Evolutionary conservation across 2,888 invertebrate genomes (phyloP).

Genomic region (Monopis laevigella): DNA sequence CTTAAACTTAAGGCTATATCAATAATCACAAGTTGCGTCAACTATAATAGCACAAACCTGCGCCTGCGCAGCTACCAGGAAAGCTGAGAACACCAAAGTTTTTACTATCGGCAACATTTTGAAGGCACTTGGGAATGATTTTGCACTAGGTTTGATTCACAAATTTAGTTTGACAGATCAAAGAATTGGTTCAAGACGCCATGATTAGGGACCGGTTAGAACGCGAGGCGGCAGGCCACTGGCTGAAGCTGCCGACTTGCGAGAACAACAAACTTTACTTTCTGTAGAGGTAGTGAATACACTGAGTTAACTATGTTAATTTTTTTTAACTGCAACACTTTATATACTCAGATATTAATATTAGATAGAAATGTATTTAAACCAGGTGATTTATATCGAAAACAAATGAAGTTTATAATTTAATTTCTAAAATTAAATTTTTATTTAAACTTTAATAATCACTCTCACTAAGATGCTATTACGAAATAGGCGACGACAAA

Average conservation of each 20-base stretch:
- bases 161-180: background rate
- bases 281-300: constrained; percentile 48
- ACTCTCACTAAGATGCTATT: no score
- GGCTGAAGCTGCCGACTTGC: constrained; percentile 25
- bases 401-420: no score
- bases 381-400: no score
- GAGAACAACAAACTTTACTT: constrained; percentile 54
- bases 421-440: no score
- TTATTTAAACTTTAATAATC: no score
- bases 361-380: no score
- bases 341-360: no score
- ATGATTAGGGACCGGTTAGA: constrained; percentile 31
- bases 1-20: constrained; percentile 11
- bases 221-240: constrained; percentile 52
- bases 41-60: constrained; percentile 33
- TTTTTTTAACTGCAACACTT: no score
- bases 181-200: background rate
- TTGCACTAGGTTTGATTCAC: constrained; percentile 1
- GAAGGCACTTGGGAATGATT: constrained; percentile 32
- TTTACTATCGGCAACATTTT: constrained; percentile 26
- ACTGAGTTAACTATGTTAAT: no score
- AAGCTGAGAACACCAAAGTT: constrained; percentile 31
- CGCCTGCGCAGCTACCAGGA: constrained; percentile 33
- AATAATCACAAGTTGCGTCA: constrained; percentile 15
- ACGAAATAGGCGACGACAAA: no score